phyloP scores from a whole-genome alignment of 2,888 invertebrate genomes.

The Rhamnusium bicolor region DNA sequence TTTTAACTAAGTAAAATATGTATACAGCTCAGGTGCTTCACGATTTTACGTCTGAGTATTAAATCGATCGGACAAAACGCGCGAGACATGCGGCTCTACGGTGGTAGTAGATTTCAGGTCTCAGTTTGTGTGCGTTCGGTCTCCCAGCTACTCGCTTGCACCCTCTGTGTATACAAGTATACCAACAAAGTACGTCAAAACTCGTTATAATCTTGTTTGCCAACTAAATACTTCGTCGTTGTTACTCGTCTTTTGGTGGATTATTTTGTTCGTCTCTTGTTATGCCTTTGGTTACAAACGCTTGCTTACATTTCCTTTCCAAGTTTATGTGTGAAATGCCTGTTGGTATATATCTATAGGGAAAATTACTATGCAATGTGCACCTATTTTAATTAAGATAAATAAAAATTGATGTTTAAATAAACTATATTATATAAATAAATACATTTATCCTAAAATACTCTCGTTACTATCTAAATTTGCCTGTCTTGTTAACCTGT shows the following conservation, averaged over 20 bases:
- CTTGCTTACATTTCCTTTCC: slow-evolving; percentile 36
- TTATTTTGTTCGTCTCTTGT: slow-evolving; percentile 22
- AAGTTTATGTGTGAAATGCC: slow-evolving; percentile 44
- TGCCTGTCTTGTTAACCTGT: slow-evolving; percentile 4
- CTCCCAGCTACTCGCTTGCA: slow-evolving; percentile 60
- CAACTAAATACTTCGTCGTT: slow-evolving; percentile 13
- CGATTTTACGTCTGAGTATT: slow-evolving; percentile 60
- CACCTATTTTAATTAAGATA: not conserved
- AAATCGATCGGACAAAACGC: slow-evolving; percentile 61
- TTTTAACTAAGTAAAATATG: slow-evolving; percentile 6
- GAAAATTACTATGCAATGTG: slow-evolving; percentile 10
- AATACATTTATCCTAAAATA: not conserved
- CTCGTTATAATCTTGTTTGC: slow-evolving; percentile 33
- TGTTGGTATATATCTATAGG: slow-evolving; percentile 14
- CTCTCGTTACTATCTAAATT: not conserved
- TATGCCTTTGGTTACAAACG: slow-evolving; percentile 24
- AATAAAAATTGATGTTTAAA: slow-evolving; percentile 15
- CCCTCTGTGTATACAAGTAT: slow-evolving; percentile 49
- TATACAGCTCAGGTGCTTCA: slow-evolving; percentile 51
- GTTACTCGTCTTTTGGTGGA: slow-evolving; percentile 24
- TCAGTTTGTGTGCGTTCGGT: slow-evolving; percentile 64
- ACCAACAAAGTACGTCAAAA: slow-evolving; percentile 33
- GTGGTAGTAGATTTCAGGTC: slow-evolving; percentile 50
- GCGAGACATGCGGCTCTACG: slow-evolving; percentile 53
- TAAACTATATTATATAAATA: not conserved